Percentiles rank a stretch among this genome's conserved stretches.
These are phyloP conservation scores for Larimichthys polyactis DNA, from an alignment of 2,113 vertebrate genomes.

Conservation along the genomic window DNA sequence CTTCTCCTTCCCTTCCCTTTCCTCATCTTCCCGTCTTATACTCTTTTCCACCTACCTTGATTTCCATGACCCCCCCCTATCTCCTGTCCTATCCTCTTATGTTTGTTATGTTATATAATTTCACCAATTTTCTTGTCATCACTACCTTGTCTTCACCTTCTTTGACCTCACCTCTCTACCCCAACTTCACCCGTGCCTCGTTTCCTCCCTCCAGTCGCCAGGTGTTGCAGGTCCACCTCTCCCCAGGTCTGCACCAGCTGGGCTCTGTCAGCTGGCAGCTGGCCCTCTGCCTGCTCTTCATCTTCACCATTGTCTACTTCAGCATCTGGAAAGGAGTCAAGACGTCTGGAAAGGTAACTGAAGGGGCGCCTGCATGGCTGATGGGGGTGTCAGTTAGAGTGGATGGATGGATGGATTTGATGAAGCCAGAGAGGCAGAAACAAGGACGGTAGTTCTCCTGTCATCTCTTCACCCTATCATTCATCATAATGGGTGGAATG, in stretches of 20 bases:
- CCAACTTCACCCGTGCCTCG: neutral
- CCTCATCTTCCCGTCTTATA: neutral
- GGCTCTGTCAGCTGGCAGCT: slow-evolving; percentile 96
- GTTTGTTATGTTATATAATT: neutral
- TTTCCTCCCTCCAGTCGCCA: slow-evolving; percentile 86
- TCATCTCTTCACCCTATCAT: slow-evolving; percentile 27
- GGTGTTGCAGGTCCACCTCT: slow-evolving; percentile 93
- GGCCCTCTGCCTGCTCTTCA: slow-evolving; percentile 92
- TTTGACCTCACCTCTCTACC: slow-evolving; percentile 2
- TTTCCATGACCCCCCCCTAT: neutral
- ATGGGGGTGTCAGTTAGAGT: slow-evolving; percentile 49
- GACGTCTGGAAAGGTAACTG: slow-evolving; percentile 95
- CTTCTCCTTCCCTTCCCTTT: neutral
- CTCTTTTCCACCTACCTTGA: slow-evolving; percentile 1
- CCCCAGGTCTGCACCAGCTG: slow-evolving; percentile 92
- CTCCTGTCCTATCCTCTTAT: neutral
- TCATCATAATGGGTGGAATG: slow-evolving; percentile 21
- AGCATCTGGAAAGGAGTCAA: slow-evolving; percentile 99
- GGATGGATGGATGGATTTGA: slow-evolving; percentile 48
- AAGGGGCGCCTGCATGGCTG: slow-evolving; percentile 55
- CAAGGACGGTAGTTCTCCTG: neutral
- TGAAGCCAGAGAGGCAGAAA: slow-evolving; percentile 23
- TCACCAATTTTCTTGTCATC: neutral
- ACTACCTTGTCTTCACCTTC: neutral
- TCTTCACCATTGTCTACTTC: slow-evolving; percentile 97